A percentile compares a stretch with the other conserved stretches of the same genome.
Conservation (phyloP, 2,113 vertebrate genomes). For the Phalacrocorax pelagicus region DNA sequence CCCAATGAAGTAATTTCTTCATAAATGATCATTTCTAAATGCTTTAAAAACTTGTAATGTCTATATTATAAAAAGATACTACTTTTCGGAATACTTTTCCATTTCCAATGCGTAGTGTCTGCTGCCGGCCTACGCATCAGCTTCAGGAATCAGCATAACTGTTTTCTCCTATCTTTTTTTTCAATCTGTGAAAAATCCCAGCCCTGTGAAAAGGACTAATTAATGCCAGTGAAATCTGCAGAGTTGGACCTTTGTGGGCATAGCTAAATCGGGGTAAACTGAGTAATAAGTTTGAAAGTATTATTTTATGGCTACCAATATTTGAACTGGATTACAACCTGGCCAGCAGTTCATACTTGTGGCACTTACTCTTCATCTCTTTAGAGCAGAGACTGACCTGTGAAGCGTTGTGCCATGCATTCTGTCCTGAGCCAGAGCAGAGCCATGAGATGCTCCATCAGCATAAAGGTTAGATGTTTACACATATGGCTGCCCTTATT, state of each 20-base stretch:
- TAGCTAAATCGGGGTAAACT: neutral
- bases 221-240: neutral
- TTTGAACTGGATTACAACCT: neutral
- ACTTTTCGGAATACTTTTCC: neutral
- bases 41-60: neutral
- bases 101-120: neutral
- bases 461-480: fast-evolving
- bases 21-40: constrained; percentile 34
- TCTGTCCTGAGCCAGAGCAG: neutral
- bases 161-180: neutral
- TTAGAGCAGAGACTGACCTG: neutral
- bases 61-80: neutral
- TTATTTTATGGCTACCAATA: neutral
- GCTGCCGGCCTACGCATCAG: neutral
- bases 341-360: neutral
- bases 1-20: neutral
- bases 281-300: neutral
- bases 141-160: neutral
- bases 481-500: fast-evolving
- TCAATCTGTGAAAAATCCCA: neutral
- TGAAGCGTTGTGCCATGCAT: fast-evolving
- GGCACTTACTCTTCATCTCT: neutral
- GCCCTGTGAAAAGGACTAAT: constrained; percentile 20
- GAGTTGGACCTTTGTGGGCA: neutral
- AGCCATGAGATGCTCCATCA: neutral